A percentile compares a stretch with the other conserved stretches of the same genome.
Evolutionary conservation across 2,797 vertebrate genomes (phyloP).

Genomic region (Periophthalmus magnuspinnatus): DNA sequence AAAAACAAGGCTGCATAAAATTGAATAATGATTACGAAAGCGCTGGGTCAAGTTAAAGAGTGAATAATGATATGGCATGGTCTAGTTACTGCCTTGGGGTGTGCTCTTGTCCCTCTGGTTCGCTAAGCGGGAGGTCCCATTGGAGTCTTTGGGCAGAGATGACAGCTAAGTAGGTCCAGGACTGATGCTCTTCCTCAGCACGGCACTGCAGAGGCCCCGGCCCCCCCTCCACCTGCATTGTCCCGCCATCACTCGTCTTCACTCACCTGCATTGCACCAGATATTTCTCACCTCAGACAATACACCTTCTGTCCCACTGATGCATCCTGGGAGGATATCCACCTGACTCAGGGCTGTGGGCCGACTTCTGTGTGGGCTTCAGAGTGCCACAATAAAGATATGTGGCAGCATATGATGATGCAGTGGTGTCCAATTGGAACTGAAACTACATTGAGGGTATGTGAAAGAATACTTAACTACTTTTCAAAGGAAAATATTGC

Average conservation of each 20-base stretch:
- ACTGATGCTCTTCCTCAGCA: constrained; percentile 66
- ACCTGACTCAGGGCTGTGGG: constrained; percentile 44
- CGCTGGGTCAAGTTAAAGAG: constrained; percentile 41
- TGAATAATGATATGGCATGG: constrained; percentile 35
- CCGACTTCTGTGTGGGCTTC: constrained; percentile 35
- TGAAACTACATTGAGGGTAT: no score
- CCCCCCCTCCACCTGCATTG: constrained; percentile 17
- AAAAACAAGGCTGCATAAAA: constrained; percentile 27
- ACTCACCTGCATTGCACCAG: constrained; percentile 79
- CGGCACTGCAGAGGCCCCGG: constrained; percentile 70
- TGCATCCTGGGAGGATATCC: constrained; percentile 38
- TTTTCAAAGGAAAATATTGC: no score
- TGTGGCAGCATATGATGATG: not conserved
- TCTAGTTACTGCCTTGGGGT: constrained; percentile 33
- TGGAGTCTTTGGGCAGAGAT: constrained; percentile 49
- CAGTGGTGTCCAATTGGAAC: no score
- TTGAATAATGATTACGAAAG: constrained; percentile 39
- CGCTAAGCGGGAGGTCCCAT: constrained; percentile 36
- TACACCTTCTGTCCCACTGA: constrained; percentile 63
- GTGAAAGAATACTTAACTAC: no score
- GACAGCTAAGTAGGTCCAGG: constrained; percentile 64
- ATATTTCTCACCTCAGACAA: constrained; percentile 71
- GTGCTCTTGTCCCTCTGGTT: constrained; percentile 37
- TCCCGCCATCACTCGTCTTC: constrained; percentile 46
- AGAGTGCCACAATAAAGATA: not conserved